These are phyloP conservation scores for Lasioglossum morio DNA, from an alignment of 2,888 invertebrate species.

Conservation along the genomic window DNA sequence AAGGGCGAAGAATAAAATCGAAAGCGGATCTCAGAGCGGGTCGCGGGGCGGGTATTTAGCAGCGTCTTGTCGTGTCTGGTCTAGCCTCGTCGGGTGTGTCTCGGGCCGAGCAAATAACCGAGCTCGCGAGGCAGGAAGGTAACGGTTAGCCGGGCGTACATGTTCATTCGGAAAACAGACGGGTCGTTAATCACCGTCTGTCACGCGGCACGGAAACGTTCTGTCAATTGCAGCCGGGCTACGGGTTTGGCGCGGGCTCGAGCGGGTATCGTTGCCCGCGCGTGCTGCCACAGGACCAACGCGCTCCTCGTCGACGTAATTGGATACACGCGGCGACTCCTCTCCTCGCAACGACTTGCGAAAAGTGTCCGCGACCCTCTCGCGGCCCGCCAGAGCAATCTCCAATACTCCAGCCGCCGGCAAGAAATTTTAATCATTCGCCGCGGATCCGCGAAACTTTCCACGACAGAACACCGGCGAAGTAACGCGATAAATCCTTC, in stretches of 20 bases:
- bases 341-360: slow-evolving; percentile 3
- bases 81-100: neutral
- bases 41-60: neutral
- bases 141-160: slow-evolving; percentile 39
- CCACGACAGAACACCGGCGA: neutral
- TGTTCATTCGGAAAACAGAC: slow-evolving; percentile 54
- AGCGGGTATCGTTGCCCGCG: slow-evolving; percentile 17
- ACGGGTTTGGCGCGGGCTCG: slow-evolving; percentile 3
- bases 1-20: neutral
- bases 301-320: slow-evolving; percentile 24
- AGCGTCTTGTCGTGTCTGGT: neutral
- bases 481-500: slow-evolving; percentile 35
- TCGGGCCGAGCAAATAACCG: slow-evolving; percentile 28
- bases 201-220: slow-evolving; percentile 47
- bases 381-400: neutral
- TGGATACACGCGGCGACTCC: slow-evolving; percentile 16
- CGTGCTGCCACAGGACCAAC: neutral
- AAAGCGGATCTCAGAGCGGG: neutral
- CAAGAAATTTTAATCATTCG: slow-evolving; percentile 41
- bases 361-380: neutral
- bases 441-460: slow-evolving; percentile 21
- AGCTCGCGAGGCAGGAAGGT: slow-evolving; percentile 25
- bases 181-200: slow-evolving; percentile 63
- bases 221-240: slow-evolving; percentile 50
- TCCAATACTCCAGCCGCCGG: too few species aligned